Percentiles rank a stretch among this genome's conserved stretches.
Conservation (phyloP, 2,888 invertebrate species). For the Conistra vaccinii region DNA sequence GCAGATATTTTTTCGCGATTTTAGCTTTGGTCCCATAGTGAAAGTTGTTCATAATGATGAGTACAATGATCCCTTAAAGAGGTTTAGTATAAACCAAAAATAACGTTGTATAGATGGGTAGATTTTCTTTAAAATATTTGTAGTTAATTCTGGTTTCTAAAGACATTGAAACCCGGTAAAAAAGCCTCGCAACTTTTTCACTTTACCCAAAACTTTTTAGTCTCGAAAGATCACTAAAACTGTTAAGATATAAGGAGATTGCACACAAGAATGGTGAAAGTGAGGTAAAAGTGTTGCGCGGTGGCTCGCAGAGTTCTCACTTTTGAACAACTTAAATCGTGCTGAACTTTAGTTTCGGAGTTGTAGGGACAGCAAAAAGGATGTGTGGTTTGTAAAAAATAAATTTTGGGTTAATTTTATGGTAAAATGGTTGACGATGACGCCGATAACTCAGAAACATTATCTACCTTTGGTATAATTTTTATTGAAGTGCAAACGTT, state of each 20-base stretch:
- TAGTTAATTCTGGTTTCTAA: not conserved
- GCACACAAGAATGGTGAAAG: constrained; percentile 61
- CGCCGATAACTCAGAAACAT: not conserved
- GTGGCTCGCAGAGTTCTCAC: constrained; percentile 75
- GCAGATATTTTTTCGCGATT: no score
- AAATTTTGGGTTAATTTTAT: not conserved
- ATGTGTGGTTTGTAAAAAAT: constrained; percentile 14
- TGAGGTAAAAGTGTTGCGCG: constrained; percentile 46
- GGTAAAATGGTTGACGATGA: not conserved
- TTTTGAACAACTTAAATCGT: constrained; percentile 84
- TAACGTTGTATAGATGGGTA: no score
- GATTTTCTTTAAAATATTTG: not conserved
- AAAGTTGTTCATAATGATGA: no score
- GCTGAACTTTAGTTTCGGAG: constrained; percentile 79
- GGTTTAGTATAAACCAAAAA: no score
- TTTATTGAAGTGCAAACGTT: not conserved
- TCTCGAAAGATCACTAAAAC: constrained; percentile 44
- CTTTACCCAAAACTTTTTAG: constrained; percentile 37
- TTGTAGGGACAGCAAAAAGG: constrained; percentile 74
- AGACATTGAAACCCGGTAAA: not conserved
- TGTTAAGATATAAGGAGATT: constrained; percentile 50
- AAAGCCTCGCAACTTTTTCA: constrained; percentile 28
- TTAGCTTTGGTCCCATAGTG: no score
- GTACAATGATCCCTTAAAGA: no score
- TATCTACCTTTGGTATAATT: not conserved